These are phyloP conservation scores for Patella pellucida DNA, from an alignment of 2,888 invertebrate genomes.

Conservation along the genomic window DNA sequence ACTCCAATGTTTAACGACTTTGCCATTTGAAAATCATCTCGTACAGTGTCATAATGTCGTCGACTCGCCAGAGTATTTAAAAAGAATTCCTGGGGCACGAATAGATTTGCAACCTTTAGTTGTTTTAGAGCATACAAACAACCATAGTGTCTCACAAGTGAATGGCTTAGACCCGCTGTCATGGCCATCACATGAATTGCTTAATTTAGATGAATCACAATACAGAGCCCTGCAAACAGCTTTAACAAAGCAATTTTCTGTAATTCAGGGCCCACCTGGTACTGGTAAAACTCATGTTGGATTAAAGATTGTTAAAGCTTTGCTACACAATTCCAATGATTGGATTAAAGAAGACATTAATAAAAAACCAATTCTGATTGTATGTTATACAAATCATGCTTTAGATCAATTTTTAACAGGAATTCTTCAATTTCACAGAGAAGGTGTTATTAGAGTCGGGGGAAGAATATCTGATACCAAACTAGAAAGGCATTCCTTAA, in stretches of 20 bases:
- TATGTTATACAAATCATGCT: slow-evolving; percentile 65
- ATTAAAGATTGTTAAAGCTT: slow-evolving; percentile 78
- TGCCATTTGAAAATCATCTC: slow-evolving; percentile 49
- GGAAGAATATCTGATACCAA: slow-evolving; percentile 26
- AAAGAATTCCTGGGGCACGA: slow-evolving; percentile 17
- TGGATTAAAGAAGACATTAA: slow-evolving; percentile 61
- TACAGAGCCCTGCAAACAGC: slow-evolving; percentile 56
- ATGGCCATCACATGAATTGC: slow-evolving; percentile 49
- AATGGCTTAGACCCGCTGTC: slow-evolving; percentile 17
- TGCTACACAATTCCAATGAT: slow-evolving; percentile 75
- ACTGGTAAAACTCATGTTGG: slow-evolving; percentile 89
- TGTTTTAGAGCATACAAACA: slow-evolving; percentile 26
- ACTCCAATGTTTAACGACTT: slow-evolving; percentile 74
- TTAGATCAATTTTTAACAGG: slow-evolving; percentile 65
- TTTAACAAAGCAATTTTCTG: slow-evolving; percentile 59
- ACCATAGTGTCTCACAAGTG: slow-evolving; percentile 22
- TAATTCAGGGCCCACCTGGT: slow-evolving; percentile 81
- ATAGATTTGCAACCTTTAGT: slow-evolving; percentile 47
- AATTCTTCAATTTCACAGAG: slow-evolving; percentile 36
- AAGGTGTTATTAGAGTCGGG: slow-evolving; percentile 47
- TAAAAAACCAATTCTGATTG: slow-evolving; percentile 57
- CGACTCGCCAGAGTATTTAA: slow-evolving; percentile 41
- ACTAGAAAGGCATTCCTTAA: too few relatives aligned
- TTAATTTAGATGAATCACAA: slow-evolving; percentile 61
- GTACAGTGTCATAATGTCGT: slow-evolving; percentile 40